phyloP scores from a whole-genome alignment of 2,113 vertebrate genomes.

The Danio rerio region DNA sequence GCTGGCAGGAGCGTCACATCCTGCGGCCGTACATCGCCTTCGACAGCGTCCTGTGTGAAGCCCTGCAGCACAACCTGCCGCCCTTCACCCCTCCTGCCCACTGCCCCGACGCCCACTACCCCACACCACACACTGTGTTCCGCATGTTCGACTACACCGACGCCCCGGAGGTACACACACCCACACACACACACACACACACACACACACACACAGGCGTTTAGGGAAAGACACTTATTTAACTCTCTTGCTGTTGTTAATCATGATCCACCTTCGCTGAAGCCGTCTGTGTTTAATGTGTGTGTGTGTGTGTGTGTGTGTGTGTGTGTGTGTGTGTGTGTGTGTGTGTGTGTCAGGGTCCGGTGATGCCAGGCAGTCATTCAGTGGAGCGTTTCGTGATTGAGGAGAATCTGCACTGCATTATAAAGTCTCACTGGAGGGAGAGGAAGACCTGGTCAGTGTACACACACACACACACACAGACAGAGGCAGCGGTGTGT shows the following conservation, averaged over 20 bases:
- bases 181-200: conserved; percentile 34
- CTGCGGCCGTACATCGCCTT: conserved; percentile 96
- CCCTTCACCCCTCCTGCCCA: conserved; percentile 95
- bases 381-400: conserved; percentile 97
- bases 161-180: conserved; percentile 86
- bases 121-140: conserved; percentile 91
- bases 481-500: too few species aligned
- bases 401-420: conserved; percentile 96
- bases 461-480: too few species aligned
- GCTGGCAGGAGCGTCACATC: conserved; percentile 97
- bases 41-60: conserved; percentile 96
- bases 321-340: conserved; percentile 11
- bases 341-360: conserved; percentile 79
- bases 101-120: conserved; percentile 88
- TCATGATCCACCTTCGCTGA: too few species aligned
- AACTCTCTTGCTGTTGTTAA: too few species aligned
- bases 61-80: conserved; percentile 96
- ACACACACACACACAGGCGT: not conserved
- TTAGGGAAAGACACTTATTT: too few species aligned
- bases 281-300: too few species aligned
- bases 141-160: conserved; percentile 99
- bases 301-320: not conserved
- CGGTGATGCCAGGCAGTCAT: conserved; percentile 98
- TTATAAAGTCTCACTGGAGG: conserved; percentile 96
- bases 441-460: conserved; percentile 95